A percentile compares a stretch with the other conserved stretches of the same genome.
Conservation (phyloP, 1,140 invertebrate species). For the Conus ventricosus region DNA sequence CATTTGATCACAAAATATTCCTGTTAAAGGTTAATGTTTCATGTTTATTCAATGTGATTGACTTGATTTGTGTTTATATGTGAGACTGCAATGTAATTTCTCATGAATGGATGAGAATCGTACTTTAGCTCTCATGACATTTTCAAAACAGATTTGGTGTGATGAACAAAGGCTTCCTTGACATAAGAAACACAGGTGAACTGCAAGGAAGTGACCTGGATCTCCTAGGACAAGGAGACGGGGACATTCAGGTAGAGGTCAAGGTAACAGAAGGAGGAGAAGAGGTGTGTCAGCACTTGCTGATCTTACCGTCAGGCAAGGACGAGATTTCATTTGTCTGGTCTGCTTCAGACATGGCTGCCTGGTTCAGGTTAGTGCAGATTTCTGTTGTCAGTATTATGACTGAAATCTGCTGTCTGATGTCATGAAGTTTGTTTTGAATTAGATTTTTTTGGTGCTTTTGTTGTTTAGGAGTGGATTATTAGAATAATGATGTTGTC, state of each 20-base stretch:
- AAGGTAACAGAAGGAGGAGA: not conserved
- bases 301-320: constrained; percentile 15
- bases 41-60: too few species aligned
- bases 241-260: constrained; percentile 12
- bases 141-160: too few species aligned
- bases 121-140: too few species aligned
- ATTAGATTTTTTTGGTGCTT: not conserved
- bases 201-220: not conserved
- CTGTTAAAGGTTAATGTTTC: too few species aligned
- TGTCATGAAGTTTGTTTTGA: not conserved
- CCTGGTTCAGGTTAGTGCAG: constrained; percentile 21
- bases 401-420: too few species aligned
- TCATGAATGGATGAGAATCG: too few species aligned
- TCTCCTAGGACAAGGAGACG: constrained; percentile 2
- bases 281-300: not conserved
- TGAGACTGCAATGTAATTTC: too few species aligned
- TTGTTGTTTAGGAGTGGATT: not conserved
- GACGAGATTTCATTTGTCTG: constrained; percentile 9
- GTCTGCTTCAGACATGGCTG: not conserved
- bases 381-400: too few species aligned
- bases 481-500: too few species aligned
- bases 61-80: too few species aligned
- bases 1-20: too few species aligned
- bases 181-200: constrained; percentile 33
- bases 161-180: constrained; percentile 14